Conservation (phyloP, 2,888 invertebrate species). For the Hydropsyche betteni region DNA sequence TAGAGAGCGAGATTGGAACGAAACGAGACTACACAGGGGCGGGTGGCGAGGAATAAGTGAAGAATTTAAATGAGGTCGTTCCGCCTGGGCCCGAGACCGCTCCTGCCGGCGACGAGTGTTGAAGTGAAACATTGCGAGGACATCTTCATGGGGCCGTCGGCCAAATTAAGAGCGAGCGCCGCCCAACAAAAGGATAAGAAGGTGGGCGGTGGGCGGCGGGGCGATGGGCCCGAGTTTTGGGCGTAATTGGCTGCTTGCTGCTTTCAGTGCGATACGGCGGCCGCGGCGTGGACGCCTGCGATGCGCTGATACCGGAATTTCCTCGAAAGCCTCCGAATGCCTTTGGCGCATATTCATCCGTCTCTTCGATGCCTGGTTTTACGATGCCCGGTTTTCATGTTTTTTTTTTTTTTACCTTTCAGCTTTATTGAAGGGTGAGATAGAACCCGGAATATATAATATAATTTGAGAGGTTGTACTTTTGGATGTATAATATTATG, state of each 20-base stretch:
- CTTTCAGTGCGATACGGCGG: conserved; percentile 10
- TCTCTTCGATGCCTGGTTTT: neutral
- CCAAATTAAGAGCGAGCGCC: conserved; percentile 41
- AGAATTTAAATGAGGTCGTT: conserved; percentile 27
- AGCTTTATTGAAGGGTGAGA: neutral
- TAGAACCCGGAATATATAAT: too few relatives aligned
- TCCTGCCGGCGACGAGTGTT: conserved; percentile 6
- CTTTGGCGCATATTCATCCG: conserved; percentile 3
- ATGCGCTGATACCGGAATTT: conserved; percentile 26
- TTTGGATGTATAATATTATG: too few relatives aligned
- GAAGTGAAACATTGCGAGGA: conserved; percentile 35
- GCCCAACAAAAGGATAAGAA: conserved; percentile 28
- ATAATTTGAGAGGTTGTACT: too few relatives aligned
- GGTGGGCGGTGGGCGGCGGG: conserved; percentile 13
- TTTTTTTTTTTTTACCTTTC: neutral
- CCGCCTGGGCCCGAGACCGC: neutral
- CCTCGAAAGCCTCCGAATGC: conserved; percentile 8
- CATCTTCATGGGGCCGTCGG: conserved; percentile 7
- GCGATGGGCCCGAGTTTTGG: neutral
- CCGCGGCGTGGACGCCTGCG: conserved; percentile 25
- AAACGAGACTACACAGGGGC: neutral
- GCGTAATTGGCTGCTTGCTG: conserved; percentile 25
- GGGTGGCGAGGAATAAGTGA: neutral
- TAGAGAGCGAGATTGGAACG: conserved; percentile 4
- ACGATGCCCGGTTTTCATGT: too few relatives aligned